phyloP scores from a whole-genome alignment of 2,113 vertebrate genomes.

The Ifrita kowaldi region DNA sequence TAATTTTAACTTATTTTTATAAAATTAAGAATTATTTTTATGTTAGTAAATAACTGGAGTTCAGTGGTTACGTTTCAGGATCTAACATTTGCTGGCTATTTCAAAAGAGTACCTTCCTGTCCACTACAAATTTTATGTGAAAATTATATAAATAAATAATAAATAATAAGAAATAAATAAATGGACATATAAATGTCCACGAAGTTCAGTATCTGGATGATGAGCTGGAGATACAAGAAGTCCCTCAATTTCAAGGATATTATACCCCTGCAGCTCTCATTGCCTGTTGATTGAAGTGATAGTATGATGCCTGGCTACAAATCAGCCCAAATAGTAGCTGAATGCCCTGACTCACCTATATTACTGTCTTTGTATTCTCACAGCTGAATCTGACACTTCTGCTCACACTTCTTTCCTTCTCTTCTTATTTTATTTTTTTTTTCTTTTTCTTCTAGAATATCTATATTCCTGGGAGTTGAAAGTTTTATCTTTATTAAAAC shows the following conservation, averaged over 20 bases:
- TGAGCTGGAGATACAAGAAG: not conserved
- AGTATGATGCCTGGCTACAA: not conserved
- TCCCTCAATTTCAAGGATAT: not conserved
- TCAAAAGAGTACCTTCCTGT: not conserved
- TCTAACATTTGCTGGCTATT: not conserved
- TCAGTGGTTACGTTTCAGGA: not conserved
- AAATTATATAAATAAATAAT: not conserved
- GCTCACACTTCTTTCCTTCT: not conserved
- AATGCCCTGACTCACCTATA: not conserved
- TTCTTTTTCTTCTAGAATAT: not conserved
- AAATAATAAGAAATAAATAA: not conserved
- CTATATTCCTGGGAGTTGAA: not conserved
- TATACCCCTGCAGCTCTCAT: not conserved
- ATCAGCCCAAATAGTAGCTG: not conserved
- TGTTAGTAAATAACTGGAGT: not conserved
- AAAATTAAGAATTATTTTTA: not conserved
- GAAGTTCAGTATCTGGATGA: not conserved
- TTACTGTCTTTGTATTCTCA: not conserved
- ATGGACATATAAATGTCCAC: too few species aligned
- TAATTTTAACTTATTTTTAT: not conserved
- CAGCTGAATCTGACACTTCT: not conserved
- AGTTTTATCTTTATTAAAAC: not conserved
- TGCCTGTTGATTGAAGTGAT: not conserved
- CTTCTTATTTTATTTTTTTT: not conserved
- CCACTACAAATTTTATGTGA: not conserved